Evolutionary conservation across 2,888 invertebrate genomes (phyloP).

Genomic region (Lycocerus yunnanus): DNA sequence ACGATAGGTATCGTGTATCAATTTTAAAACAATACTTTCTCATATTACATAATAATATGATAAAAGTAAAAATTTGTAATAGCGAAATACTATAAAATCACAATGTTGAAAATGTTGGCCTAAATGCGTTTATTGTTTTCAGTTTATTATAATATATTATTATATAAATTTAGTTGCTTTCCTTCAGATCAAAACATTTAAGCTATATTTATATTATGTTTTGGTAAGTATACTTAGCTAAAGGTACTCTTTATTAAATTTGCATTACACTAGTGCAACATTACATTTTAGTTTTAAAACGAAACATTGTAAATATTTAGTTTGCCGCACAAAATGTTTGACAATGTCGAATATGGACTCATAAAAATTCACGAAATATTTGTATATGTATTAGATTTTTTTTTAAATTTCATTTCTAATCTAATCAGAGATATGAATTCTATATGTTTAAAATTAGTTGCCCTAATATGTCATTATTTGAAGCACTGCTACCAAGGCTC

Average conservation of each 20-base stretch:
- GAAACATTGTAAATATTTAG: too few relatives aligned
- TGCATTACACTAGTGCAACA: constrained; percentile 22
- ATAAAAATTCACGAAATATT: neutral
- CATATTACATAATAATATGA: too few relatives aligned
- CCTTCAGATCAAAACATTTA: constrained; percentile 5
- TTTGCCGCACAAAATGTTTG: neutral
- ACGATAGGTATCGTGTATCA: too few relatives aligned
- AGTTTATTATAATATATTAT: constrained; percentile 22
- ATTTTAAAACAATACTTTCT: too few relatives aligned
- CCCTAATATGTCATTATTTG: constrained; percentile 20
- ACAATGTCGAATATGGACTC: neutral
- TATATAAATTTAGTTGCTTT: constrained; percentile 13
- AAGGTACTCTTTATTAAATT: constrained; percentile 8
- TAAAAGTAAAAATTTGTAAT: too few relatives aligned
- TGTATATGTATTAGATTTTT: neutral
- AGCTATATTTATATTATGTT: constrained; percentile 4
- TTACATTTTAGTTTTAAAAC: constrained; percentile 7
- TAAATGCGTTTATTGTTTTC: constrained; percentile 11
- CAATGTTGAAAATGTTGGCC: constrained; percentile 7
- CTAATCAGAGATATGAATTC: constrained; percentile 19
- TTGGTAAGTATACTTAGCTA: constrained; percentile 22
- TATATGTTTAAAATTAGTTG: constrained; percentile 21
- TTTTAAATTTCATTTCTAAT: constrained; percentile 12
- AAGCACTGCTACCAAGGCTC: constrained; percentile 21
- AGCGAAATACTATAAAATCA: constrained; percentile 20